Conservation (phyloP, 2,113 vertebrate genomes). For the Pitta sordida region DNA sequence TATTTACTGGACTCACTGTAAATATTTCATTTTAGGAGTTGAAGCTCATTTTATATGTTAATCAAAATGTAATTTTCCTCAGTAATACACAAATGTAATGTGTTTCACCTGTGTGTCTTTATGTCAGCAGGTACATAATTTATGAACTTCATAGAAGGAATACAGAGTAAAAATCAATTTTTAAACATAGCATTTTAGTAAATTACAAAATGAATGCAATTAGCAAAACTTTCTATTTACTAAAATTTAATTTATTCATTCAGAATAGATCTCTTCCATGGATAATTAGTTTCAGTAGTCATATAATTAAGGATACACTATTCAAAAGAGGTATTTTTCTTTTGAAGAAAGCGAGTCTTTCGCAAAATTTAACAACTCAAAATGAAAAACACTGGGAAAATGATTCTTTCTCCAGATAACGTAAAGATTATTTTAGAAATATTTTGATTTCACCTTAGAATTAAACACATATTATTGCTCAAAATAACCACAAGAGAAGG, state of each 20-base stretch:
- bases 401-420: neutral
- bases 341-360: neutral
- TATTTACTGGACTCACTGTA: neutral
- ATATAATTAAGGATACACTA: neutral
- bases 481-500: neutral
- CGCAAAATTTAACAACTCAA: neutral
- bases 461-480: neutral
- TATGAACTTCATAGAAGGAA: neutral
- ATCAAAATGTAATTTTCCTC: constrained; percentile 53
- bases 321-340: neutral
- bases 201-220: constrained; percentile 23
- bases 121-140: constrained; percentile 3
- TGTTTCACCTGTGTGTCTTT: constrained; percentile 21
- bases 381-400: neutral
- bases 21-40: constrained; percentile 32
- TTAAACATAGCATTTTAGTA: constrained; percentile 14
- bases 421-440: neutral
- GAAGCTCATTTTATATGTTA: constrained; percentile 26
- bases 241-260: constrained; percentile 18
- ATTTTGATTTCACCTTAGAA: neutral
- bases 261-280: neutral
- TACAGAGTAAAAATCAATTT: neutral
- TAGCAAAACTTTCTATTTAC: constrained; percentile 8
- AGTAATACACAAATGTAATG: neutral
- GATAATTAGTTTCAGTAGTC: neutral